Evolutionary conservation across 2,113 vertebrate genomes (phyloP).

Genomic region (Marcusenius ussheri): DNA sequence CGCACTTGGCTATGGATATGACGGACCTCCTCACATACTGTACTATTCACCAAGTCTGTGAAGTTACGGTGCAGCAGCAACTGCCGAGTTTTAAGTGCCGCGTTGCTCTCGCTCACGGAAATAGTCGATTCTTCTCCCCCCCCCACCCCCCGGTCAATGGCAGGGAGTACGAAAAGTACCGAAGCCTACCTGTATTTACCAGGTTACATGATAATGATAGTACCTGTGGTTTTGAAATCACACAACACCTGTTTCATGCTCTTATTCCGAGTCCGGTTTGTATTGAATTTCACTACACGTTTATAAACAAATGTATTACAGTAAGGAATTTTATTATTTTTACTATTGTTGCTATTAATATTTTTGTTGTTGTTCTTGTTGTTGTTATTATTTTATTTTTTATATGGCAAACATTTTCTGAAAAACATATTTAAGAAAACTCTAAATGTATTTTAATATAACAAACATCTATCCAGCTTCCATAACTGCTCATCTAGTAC

Average conservation of each 20-base stretch:
- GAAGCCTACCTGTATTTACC: not conserved
- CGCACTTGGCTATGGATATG: constrained; percentile 16
- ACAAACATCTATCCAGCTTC: not conserved
- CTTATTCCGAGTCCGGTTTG: not conserved
- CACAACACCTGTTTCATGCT: not conserved
- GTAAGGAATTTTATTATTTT: not conserved
- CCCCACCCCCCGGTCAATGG: too few species aligned
- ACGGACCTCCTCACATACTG: constrained; percentile 13
- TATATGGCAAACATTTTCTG: not conserved
- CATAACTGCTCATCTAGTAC: not conserved
- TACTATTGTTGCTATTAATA: not conserved
- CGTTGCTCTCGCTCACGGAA: constrained; percentile 20
- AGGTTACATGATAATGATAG: not conserved
- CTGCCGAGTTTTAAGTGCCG: constrained; percentile 1
- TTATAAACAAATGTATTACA: not conserved
- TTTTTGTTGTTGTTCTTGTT: not conserved
- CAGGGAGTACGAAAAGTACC: not conserved
- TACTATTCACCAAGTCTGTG: constrained; percentile 15
- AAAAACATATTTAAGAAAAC: not conserved
- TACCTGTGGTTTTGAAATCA: not conserved
- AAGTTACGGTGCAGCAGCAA: constrained; percentile 16
- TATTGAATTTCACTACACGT: not conserved
- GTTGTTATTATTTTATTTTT: not conserved
- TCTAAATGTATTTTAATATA: not conserved
- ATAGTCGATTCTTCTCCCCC: not conserved